Conservation (phyloP, 1,140 invertebrate genomes). For the Solenopsis invicta region DNA sequence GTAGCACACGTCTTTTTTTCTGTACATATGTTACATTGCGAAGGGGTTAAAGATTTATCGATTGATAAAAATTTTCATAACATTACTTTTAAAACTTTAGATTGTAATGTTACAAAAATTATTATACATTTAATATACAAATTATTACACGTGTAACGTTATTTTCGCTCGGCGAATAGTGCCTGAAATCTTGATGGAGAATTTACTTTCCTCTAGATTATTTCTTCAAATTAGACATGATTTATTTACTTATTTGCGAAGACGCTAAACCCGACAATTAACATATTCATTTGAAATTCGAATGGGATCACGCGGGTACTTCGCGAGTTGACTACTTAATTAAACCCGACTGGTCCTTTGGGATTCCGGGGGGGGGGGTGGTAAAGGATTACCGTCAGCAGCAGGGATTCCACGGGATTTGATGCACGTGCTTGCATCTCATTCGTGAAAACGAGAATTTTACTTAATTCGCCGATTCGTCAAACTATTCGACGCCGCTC, state of each 20-base stretch:
- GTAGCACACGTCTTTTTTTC: too few species aligned
- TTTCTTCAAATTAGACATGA: constrained; percentile 6
- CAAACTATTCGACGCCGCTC: constrained; percentile 53
- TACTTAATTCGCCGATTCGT: constrained; percentile 86
- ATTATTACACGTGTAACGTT: neutral
- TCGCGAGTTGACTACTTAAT: constrained; percentile 82
- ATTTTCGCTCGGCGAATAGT: neutral
- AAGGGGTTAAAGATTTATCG: neutral
- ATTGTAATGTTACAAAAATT: neutral
- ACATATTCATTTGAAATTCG: constrained; percentile 46
- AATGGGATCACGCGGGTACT: constrained; percentile 39
- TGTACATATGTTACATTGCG: too few species aligned
- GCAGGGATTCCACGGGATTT: constrained; percentile 6
- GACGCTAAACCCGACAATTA: constrained; percentile 14
- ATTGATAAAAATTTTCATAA: neutral
- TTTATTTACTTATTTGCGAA: constrained; percentile 29
- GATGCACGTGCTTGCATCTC: constrained; percentile 40
- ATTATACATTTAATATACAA: neutral
- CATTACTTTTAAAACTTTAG: neutral
- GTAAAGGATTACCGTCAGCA: constrained; percentile 29
- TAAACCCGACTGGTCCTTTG: constrained; percentile 83
- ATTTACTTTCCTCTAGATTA: constrained; percentile 32
- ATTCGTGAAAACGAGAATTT: constrained; percentile 81
- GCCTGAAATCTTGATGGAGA: constrained; percentile 30
- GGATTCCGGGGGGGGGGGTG: constrained; percentile 3